Base-by-base conservation (phyloP, 1,140 invertebrate genomes). In the Achroia grisella region DNA sequence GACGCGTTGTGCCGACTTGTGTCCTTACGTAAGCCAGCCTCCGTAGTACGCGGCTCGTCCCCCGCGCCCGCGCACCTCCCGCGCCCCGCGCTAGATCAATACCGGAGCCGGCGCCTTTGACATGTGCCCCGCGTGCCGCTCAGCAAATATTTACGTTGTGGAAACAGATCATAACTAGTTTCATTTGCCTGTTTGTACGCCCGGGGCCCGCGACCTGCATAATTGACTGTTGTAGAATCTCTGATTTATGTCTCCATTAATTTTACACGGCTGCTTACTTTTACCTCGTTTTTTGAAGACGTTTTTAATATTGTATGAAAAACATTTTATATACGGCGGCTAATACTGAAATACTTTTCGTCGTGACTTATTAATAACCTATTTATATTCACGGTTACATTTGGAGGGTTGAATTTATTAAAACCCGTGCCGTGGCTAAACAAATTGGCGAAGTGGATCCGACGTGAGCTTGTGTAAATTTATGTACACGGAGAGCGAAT, bases 91-190 rank as follows among this genome's bases (percentile, higher is more conserved):
- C 69, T 76, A 87, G 82, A 86, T 87, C 85, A 86, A 87, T 86
- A 86, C 81, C 72, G 68, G 62, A 72, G 75, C 71, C 73, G 59
- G 66, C 61, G 68, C 79, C 81, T 78, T 83, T 83, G 79, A 81
- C 79, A 84, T 81, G 79, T 80, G 68, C 74, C 72, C 76, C 72
- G 62, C 71, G 66, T 77, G 67, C 70, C 73, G 58, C 65, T 75
- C 73, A 56, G 78, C 82, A 86, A 84, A 84, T 84, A 84, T 84
- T 84, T 84, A 84, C 77, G 68, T 77, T 78, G 75, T 66, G 75
- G 75, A 74, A 74, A 71, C 75, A 72, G 77, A 81, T 84, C 75
- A 84, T 84, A 84, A 80, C 74, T 80, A 77, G 78, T 79, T 78
- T 72, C 58, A 73, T 74, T 76, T 70, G 63, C 46, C 40, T 70